phyloP scores from a whole-genome alignment of 2,113 vertebrate species.

The Neopipo cinnamomea region DNA sequence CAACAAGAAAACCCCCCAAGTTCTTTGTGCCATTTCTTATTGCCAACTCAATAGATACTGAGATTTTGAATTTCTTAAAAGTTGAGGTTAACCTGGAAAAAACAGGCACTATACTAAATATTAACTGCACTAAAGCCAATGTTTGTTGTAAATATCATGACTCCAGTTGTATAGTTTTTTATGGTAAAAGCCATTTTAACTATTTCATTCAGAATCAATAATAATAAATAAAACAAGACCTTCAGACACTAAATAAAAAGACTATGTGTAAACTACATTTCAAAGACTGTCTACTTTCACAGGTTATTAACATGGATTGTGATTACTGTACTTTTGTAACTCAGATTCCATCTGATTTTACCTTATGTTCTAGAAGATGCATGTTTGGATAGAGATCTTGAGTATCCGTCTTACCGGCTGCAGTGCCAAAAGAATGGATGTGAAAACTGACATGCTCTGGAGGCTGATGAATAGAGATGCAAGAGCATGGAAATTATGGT shows the following conservation, averaged over 20 bases:
- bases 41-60: not conserved
- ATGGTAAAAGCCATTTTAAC: not conserved
- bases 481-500: constrained; percentile 47
- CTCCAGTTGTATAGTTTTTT: not conserved
- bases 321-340: not conserved
- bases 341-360: constrained; percentile 19
- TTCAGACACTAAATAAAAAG: not conserved
- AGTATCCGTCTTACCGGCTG: constrained; percentile 4
- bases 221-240: constrained; percentile 22
- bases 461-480: constrained; percentile 56
- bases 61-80: not conserved
- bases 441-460: constrained; percentile 30
- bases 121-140: not conserved
- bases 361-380: constrained; percentile 15
- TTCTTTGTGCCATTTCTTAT: not conserved
- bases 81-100: not conserved
- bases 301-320: not conserved
- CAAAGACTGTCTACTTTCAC: not conserved
- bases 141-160: not conserved
- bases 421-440: constrained; percentile 24
- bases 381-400: not conserved
- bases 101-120: not conserved
- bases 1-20: not conserved
- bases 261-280: not conserved
- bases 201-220: not conserved